These are phyloP conservation scores for Urocynchramus pylzowi DNA, from an alignment of 2,113 vertebrate species.

Conservation along the genomic window DNA sequence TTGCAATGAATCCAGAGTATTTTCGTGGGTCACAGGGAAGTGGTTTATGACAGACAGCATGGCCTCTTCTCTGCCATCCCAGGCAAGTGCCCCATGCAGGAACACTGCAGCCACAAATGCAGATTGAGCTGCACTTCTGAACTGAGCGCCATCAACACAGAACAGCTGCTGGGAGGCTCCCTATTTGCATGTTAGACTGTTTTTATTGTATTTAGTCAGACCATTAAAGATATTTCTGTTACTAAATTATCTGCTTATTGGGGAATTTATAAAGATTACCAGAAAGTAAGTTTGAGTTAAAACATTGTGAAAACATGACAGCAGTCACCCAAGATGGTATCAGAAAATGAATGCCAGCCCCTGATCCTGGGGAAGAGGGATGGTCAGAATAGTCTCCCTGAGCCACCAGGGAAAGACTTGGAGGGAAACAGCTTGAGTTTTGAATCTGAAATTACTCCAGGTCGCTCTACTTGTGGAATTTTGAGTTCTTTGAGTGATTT, in stretches of 20 bases:
- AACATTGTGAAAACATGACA: not conserved
- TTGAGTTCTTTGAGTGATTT: not conserved
- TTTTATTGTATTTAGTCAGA: not conserved
- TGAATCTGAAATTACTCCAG: not conserved
- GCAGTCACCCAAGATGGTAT: rapidly evolving
- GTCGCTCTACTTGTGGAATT: not conserved
- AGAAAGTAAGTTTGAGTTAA: not conserved
- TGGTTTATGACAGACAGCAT: rapidly evolving
- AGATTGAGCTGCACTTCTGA: not conserved
- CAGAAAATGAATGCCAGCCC: not conserved
- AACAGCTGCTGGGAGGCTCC: not conserved
- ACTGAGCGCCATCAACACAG: not conserved
- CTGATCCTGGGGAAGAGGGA: not conserved
- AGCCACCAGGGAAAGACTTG: not conserved
- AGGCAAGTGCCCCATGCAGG: not conserved
- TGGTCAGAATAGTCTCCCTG: not conserved
- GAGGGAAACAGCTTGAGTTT: not conserved
- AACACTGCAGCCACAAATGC: not conserved
- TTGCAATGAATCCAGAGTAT: not conserved
- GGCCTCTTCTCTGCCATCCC: not conserved
- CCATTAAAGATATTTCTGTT: not conserved
- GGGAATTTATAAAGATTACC: not conserved
- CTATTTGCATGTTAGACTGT: not conserved
- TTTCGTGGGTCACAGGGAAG: rapidly evolving
- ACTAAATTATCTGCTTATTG: not conserved